Evolutionary conservation across 2,797 vertebrate species (phyloP).

Genomic region (Schizopygopsis malacanthus): DNA sequence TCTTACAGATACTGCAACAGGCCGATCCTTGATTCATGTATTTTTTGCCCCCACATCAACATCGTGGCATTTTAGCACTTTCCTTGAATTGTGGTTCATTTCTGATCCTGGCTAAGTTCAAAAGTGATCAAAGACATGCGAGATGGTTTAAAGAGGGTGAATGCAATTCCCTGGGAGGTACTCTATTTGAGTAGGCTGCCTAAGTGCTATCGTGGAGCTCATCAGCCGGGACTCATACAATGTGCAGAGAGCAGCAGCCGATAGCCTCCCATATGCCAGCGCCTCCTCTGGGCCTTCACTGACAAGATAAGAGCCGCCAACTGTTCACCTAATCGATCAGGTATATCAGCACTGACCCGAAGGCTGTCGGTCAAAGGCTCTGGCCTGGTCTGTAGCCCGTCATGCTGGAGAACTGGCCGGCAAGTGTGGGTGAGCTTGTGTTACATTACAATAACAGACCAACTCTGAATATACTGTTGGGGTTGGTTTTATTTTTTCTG

Average conservation of each 20-base stretch:
- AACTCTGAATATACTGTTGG: neutral
- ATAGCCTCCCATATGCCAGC: slow-evolving; percentile 31
- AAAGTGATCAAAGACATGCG: neutral
- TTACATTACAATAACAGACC: neutral
- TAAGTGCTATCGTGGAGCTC: slow-evolving; percentile 54
- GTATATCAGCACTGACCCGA: slow-evolving; percentile 49
- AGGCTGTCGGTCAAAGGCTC: slow-evolving; percentile 46
- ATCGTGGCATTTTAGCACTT: neutral
- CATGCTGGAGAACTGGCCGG: neutral
- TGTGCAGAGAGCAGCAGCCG: slow-evolving; percentile 48
- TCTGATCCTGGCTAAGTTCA: neutral
- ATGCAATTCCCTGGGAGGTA: slow-evolving; percentile 22
- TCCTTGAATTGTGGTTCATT: neutral
- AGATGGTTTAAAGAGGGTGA: neutral
- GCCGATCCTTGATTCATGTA: no score
- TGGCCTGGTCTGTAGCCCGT: neutral
- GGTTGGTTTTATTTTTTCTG: neutral
- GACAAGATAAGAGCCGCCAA: slow-evolving; percentile 64
- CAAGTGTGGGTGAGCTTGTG: neutral
- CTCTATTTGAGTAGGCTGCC: slow-evolving; percentile 45
- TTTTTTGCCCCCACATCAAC: neutral
- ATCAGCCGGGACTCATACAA: slow-evolving; percentile 54
- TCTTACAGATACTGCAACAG: neutral
- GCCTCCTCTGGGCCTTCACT: slow-evolving; percentile 45
- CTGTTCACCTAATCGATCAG: slow-evolving; percentile 59